These are phyloP conservation scores for Allenopithecus nigroviridis DNA, from an alignment of 2,797 vertebrate genomes.

Conservation along the genomic window DNA sequence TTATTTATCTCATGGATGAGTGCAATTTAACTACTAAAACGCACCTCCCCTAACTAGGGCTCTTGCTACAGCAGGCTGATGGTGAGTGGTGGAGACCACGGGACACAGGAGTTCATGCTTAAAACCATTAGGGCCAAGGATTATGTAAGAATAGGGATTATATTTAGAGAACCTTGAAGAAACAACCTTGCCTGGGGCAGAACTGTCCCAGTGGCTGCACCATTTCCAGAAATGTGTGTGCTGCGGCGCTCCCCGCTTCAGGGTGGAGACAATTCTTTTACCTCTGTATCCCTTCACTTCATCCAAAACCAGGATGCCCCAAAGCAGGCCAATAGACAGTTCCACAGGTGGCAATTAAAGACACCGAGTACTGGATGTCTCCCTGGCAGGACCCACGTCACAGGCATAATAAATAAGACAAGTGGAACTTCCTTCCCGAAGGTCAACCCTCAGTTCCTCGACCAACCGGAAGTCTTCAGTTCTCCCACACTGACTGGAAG, in stretches of 20 bases:
- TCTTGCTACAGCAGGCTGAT: fast-evolving
- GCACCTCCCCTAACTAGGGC: background rate
- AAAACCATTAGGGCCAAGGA: background rate
- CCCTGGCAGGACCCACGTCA: background rate
- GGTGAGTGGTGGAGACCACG: fast-evolving
- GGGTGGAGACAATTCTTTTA: background rate
- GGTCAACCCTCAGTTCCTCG: background rate
- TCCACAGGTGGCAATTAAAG: background rate
- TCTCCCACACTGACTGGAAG: background rate
- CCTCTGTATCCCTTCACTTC: background rate
- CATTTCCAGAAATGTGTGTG: background rate
- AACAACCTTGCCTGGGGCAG: background rate
- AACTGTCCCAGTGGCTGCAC: background rate
- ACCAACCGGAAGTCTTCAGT: background rate
- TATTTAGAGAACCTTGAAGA: background rate
- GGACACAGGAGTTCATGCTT: background rate
- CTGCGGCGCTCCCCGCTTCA: background rate
- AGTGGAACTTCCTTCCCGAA: background rate
- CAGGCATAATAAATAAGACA: background rate
- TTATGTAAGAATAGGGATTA: background rate
- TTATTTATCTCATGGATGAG: background rate
- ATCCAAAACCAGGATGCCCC: background rate
- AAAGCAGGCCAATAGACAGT: background rate
- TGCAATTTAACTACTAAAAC: background rate
- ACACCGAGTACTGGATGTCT: background rate